Base-by-base conservation (phyloP, 2,888 invertebrate genomes). In the Lasius platythorax region DNA sequence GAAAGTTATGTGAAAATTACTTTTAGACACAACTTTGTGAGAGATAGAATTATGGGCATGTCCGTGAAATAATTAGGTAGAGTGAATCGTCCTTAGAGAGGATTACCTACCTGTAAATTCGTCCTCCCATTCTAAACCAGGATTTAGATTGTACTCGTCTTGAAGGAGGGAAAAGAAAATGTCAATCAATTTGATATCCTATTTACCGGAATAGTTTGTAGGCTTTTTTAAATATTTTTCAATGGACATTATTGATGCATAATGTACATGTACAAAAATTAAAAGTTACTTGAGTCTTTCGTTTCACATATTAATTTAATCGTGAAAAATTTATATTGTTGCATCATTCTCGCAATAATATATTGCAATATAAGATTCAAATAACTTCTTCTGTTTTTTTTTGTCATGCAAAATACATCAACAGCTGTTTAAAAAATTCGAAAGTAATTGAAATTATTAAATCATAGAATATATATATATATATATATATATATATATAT, bases 101-200 rank as follows among this genome's bases (percentile, higher is more conserved):
- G 91, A 93, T 94, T 96, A 98, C 98, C 98, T 99, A 99, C 99
- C 98, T 99, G 98, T 98, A 96, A 99, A 99, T 97, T 99, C 99
- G 98, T 99, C 99, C 97, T 99, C 99, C 99, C 99, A 99, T 97
- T 99, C 99, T 98, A 99, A 98, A 98, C 98, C 98, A 97, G 98
- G 98, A 97, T 98, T 98, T 97, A 98, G 98, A 98, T 98, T 98
- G 98, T 98, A 98, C 97, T 98, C 98, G 97, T 98, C 98, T 98
- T 98, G 97, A 98, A 97, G 97, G 95, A 95, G 95, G 95, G 95
- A 95, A 95, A 95, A 96, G 95, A 95, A 95, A 94, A 95, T 94
- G 93, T 95, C 95, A 95, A 95, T 95, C 95, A 95, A 95, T 95
- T 93, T 93, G 89, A 93, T 93, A 94, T 94, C 88, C 91, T 92